Conservation (phyloP, 2,113 vertebrate species). For the Mandrillus leucophaeus region DNA sequence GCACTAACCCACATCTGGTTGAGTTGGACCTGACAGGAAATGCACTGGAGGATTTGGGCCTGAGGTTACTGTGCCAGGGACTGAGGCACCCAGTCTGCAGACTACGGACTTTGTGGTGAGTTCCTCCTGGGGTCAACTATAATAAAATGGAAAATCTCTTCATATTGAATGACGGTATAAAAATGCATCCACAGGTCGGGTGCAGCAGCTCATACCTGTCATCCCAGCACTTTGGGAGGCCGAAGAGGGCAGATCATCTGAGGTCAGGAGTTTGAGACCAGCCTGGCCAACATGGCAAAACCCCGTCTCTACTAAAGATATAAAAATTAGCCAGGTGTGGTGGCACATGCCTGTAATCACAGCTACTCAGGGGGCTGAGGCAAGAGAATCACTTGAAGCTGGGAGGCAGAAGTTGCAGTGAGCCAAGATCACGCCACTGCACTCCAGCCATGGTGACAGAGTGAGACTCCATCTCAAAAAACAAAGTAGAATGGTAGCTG, state of each 20-base stretch:
- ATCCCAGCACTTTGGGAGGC: not conserved
- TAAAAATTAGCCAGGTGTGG: not conserved
- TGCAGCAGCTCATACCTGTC: not conserved
- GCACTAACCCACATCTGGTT: not conserved
- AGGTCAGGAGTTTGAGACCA: not conserved
- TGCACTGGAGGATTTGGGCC: not conserved
- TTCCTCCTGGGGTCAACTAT: not conserved
- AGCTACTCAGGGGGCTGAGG: not conserved
- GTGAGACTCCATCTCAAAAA: not conserved
- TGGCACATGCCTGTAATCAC: not conserved
- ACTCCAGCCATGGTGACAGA: not conserved
- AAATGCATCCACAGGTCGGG: not conserved
- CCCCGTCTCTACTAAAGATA: not conserved
- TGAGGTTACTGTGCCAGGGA: constrained; percentile 37
- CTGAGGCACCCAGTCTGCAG: not conserved
- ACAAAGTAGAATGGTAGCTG: not conserved
- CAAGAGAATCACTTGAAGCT: not conserved
- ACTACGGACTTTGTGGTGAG: constrained; percentile 62
- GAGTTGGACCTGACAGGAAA: constrained; percentile 69
- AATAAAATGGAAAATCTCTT: not conserved
- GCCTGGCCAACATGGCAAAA: not conserved
- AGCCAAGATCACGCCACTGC: not conserved
- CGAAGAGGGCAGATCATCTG: rapidly evolving
- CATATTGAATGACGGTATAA: too few relatives aligned
- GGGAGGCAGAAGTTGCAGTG: not conserved